Base-by-base conservation (phyloP, 2,888 invertebrate genomes). In the Gibbula magus region DNA sequence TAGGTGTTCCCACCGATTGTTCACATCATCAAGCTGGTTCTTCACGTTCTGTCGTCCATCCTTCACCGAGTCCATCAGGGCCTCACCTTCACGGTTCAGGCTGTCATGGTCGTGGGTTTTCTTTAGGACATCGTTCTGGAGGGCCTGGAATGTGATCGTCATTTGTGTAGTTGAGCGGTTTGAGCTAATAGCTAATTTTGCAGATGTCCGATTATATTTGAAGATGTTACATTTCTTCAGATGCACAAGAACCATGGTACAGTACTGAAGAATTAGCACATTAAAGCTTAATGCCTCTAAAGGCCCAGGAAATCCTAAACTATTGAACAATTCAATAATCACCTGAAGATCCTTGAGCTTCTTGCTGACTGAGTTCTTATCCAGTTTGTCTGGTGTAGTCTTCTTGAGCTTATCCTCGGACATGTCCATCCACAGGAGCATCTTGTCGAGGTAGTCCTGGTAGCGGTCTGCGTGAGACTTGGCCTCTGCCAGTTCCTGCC, bases 111-210 rank as follows among this genome's bases (percentile, higher is more conserved):
- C 98, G 13, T 97, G 97, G 18, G 97, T 96, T 89, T 96, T 96
- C 92, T 97, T 97, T 96, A 97, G 96, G 0, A 98, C 96, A 89
- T 98, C 98, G 89, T 97, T 98, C 88, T 98, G 95, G 94, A 98
- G 96, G 75, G 95, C 86, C 90, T 92, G 85, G 8, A 78, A 84
- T 78, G 35, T 22, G 5, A 45, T 10, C 1, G 13, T 45, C 5
- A 45, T 5, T 45, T 45, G 5, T 5, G 45, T 35, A 35, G 45
- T 45, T 45, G 45, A 45, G 10, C 1, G 45, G 10, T 45, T 45
- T 4, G 10, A 13, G 1, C 10, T 5, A 35, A 35, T 35, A 8
- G 3, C 35, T 35, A 3, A 35, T 35, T 35, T 35, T 35, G 35
- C 3, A 35, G 3, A 35, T 35, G 35, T 35, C 8, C 4, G 8